Base-by-base conservation (phyloP, 1,140 invertebrate genomes). In the Pseudomyrmex flavicornis region DNA sequence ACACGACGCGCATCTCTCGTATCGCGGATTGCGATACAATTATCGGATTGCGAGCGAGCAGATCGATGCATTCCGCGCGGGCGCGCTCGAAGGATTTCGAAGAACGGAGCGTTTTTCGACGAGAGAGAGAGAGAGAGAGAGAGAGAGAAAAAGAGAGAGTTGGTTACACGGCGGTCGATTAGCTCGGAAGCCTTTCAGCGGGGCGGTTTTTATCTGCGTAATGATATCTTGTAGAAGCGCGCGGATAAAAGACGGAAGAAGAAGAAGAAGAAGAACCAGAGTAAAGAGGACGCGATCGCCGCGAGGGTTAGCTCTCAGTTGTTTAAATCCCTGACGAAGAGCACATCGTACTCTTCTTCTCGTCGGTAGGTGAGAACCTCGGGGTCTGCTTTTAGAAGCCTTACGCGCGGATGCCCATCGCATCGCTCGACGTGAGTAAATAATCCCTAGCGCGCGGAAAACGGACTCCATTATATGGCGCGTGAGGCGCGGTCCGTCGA, bases 181-280 rank as follows among this genome's bases (percentile, higher is more conserved):
- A 92, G 89, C 82, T 82, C 72, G 69, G 65, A 61, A 86, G 74
- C 84, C 88, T 91, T 89, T 89, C 84, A 91, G 89, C 87, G 88
- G 91, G 90, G 89, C 85, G 82, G 90, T 22, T 88, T 91, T 91
- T 92, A 92, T 92, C 91, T 91, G 77, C 85, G 89, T 89, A 91
- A 91, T 90, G 88, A 91, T 92, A 92, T 92, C 88, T 87, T 86
- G 85, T 74, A 62, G 52, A 44, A 83, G 62, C 61, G 73, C n/a
- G 58, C 8, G 17, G n/a, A 1, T 5, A 17, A 35, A 1, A 22
- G 2, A 5, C 13, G 17, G 8, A 12, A 5, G 54, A 65, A n/a
- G 13, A 35, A n/a, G 35, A 17, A 17, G 15, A 9, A 2, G 26
- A 9, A 2, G 26, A 44, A 48, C 8, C 35, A 20, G 35, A 76